phyloP scores from a whole-genome alignment of 1,140 invertebrate species.

The Trissolcus basalis region DNA sequence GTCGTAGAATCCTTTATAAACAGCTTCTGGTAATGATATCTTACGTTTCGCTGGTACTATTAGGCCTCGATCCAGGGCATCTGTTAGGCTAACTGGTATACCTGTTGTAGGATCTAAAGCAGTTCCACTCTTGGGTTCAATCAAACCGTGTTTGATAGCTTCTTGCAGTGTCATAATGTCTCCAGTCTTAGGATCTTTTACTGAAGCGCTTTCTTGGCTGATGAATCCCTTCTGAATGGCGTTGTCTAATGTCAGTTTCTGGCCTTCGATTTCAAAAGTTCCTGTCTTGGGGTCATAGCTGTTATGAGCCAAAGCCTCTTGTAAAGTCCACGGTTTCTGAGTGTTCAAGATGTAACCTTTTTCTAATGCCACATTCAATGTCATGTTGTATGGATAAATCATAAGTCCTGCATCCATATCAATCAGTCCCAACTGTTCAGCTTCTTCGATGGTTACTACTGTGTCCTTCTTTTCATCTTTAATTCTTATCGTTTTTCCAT shows the following conservation, averaged over 20 bases:
- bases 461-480: conserved; percentile 84
- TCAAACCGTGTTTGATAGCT: conserved; percentile 87
- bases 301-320: conserved; percentile 90
- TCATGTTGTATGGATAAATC: conserved; percentile 80
- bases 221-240: conserved; percentile 85
- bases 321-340: conserved; percentile 86
- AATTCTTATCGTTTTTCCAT: conserved; percentile 82
- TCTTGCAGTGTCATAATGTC: conserved; percentile 87
- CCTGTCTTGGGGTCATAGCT: conserved; percentile 87
- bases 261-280: conserved; percentile 84
- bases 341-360: conserved; percentile 87
- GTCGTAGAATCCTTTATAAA: conserved; percentile 90
- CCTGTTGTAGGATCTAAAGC: conserved; percentile 86
- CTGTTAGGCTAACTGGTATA: conserved; percentile 84
- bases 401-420: conserved; percentile 83
- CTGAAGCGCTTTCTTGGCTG: conserved; percentile 85
- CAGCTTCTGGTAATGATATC: conserved; percentile 89
- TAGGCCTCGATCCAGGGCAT: conserved; percentile 88
- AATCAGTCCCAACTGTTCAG: conserved; percentile 82
- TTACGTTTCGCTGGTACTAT: conserved; percentile 87
- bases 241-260: conserved; percentile 85
- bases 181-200: conserved; percentile 86
- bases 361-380: conserved; percentile 85
- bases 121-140: conserved; percentile 87
- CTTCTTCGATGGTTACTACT: conserved; percentile 82